phyloP scores from a whole-genome alignment of 1,140 invertebrate genomes.

The Stegodyphus mimosarum region DNA sequence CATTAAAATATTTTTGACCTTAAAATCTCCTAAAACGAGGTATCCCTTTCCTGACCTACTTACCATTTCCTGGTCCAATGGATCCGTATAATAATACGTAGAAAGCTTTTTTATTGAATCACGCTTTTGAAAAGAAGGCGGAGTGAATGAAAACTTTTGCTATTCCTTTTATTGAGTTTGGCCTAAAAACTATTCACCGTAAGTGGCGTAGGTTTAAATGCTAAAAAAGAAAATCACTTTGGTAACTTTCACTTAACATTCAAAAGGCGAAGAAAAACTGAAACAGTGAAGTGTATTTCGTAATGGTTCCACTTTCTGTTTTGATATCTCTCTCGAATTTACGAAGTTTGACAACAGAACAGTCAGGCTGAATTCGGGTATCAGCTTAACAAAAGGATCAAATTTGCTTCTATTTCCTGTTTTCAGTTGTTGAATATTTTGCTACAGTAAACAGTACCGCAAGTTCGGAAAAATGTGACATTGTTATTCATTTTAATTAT shows the following conservation, averaged over 20 bases:
- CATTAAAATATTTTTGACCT: too few relatives aligned
- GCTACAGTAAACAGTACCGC: too few relatives aligned
- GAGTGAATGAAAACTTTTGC: not conserved
- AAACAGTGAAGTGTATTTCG: not conserved
- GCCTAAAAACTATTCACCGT: not conserved
- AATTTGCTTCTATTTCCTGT: too few relatives aligned
- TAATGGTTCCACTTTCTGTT: too few relatives aligned
- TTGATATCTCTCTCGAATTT: too few relatives aligned
- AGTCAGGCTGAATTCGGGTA: too few relatives aligned
- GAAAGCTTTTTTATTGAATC: not conserved
- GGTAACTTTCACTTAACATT: not conserved
- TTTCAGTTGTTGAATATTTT: too few relatives aligned
- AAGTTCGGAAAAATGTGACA: too few relatives aligned
- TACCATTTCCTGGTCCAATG: not conserved
- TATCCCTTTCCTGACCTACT: not conserved
- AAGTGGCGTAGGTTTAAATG: not conserved
- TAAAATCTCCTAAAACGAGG: too few relatives aligned
- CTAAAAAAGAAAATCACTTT: not conserved
- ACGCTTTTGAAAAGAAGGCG: constrained; percentile 2
- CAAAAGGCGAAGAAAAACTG: not conserved
- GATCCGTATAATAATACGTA: not conserved
- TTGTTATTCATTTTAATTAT: too few relatives aligned
- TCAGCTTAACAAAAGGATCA: too few relatives aligned
- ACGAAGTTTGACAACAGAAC: too few relatives aligned
- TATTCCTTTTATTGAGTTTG: not conserved